Conservation (phyloP, 2,888 invertebrate species). For the Polydrusus pterygomalis region DNA sequence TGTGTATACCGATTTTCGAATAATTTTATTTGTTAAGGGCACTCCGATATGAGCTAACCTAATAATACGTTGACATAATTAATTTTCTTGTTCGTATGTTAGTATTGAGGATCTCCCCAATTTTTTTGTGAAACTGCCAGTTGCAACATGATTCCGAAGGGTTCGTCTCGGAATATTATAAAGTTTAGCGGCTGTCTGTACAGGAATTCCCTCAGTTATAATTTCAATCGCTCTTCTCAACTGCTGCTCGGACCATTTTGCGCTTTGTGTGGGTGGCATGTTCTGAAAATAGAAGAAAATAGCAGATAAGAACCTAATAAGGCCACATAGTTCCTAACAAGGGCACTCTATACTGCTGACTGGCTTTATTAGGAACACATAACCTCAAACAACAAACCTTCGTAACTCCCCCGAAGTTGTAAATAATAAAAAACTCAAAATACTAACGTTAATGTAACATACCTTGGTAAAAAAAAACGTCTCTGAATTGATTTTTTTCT, state of each 20-base stretch:
- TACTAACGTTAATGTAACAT: slow-evolving; percentile 16
- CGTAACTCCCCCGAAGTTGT: slow-evolving; percentile 23
- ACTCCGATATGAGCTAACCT: not conserved
- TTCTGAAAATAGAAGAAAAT: slow-evolving; percentile 33
- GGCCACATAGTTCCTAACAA: slow-evolving; percentile 29
- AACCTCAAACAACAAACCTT: slow-evolving; percentile 35
- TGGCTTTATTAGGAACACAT: not conserved
- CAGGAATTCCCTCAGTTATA: slow-evolving; percentile 23
- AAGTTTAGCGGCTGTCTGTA: no score
- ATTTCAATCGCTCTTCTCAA: slow-evolving; percentile 29
- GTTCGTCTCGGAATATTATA: not conserved
- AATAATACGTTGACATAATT: not conserved
- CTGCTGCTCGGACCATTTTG: slow-evolving; percentile 35
- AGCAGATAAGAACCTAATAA: slow-evolving; percentile 27
- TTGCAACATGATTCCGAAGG: not conserved
- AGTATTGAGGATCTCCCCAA: not conserved
- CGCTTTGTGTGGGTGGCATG: slow-evolving; percentile 32
- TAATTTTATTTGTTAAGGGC: slow-evolving; percentile 6
- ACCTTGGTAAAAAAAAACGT: slow-evolving; percentile 18
- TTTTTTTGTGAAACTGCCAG: not conserved
- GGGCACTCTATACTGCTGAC: slow-evolving; percentile 27
- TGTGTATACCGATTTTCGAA: slow-evolving; percentile 1
- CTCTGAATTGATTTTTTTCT: not conserved
- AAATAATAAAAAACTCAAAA: slow-evolving; percentile 30
- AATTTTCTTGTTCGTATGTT: not conserved